Evolutionary conservation across 2,888 invertebrate species (phyloP), one percentile per base, ranked within the genome.

Genomic region (Matsumyia berberina): DNA sequence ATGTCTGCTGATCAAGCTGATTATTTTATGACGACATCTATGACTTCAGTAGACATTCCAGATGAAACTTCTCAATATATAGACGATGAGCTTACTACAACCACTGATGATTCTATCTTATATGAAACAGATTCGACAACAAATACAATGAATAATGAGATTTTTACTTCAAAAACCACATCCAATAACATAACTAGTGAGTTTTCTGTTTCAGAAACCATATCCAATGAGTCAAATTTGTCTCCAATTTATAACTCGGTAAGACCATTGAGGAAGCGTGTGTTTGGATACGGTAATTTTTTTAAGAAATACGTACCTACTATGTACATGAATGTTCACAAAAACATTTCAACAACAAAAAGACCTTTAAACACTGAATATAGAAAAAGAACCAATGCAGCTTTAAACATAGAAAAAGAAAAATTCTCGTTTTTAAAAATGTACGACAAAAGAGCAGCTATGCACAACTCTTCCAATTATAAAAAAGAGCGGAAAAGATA

Each of bases 221-320:
- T 24, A 24, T 11, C n/a, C n/a, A n/a, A n/a, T n/a, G n/a, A n/a
- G n/a, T n/a, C 6, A 6, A 12, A 11, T n/a, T 49, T 19, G 5
- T 5, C 31, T 31, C 2, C 57, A 29, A 39, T 66, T 9, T 76
- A 35, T 17, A 57, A 76, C 11, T 29, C 44, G 12, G 39, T 17
- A n/a, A 57, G 74, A 0, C 74, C 74, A 8, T 19, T 31, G 12
- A 76, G 46, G 19, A 76, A 66, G 49, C 66, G 66, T 2, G 57
- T 66, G 66, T 57, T 66, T 31, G 57, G 35, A 12, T 3, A 24
- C 4, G 24, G 4, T 24, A 24, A 24, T 24, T 24, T 24, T 24
- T 3, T 9, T n/a, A 29, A 42, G 3, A 12, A 39, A 44, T 58
- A 58, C 53, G 15, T 55, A 17, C 55, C 55, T 35, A 55, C n/a